phyloP scores from a whole-genome alignment of 2,888 invertebrate genomes.

The Protodeltote pygarga region DNA sequence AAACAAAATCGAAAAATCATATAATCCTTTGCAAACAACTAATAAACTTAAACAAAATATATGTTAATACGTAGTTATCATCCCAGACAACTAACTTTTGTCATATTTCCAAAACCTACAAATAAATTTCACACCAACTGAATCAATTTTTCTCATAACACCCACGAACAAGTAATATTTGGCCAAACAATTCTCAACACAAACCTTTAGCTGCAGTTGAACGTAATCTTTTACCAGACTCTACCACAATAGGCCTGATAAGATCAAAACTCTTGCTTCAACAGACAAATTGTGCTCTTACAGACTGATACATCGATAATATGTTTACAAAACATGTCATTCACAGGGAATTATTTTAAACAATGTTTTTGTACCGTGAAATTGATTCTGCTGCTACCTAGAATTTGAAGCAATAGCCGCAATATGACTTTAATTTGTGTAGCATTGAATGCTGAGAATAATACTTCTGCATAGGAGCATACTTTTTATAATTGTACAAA shows the following conservation, averaged over 20 bases:
- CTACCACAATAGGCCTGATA: constrained; percentile 76
- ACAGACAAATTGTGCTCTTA: constrained; percentile 77
- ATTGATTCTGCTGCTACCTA: constrained; percentile 68
- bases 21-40: constrained; percentile 4
- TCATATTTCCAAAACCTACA: background rate
- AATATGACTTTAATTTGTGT: background rate
- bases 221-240: constrained; percentile 68
- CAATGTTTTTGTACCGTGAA: constrained; percentile 70
- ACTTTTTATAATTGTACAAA: too few relatives aligned
- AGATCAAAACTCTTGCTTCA: constrained; percentile 76
- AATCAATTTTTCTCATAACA: constrained; percentile 38
- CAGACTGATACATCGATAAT: constrained; percentile 64
- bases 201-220: constrained; percentile 58
- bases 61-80: too few relatives aligned
- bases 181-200: constrained; percentile 58
- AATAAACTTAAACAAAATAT: background rate
- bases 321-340: constrained; percentile 84
- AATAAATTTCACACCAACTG: constrained; percentile 28
- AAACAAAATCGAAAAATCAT: too few relatives aligned
- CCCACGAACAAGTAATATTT: constrained; percentile 49
- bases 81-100: too few relatives aligned
- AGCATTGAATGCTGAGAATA: too few relatives aligned
- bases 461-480: too few relatives aligned
- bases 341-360: constrained; percentile 64
- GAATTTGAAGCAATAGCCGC: constrained; percentile 43